A percentile compares a stretch with the other conserved stretches of the same genome.
These are phyloP conservation scores for Gryon sp. DNA, from an alignment of 1,140 invertebrate species.

Conservation along the genomic window DNA sequence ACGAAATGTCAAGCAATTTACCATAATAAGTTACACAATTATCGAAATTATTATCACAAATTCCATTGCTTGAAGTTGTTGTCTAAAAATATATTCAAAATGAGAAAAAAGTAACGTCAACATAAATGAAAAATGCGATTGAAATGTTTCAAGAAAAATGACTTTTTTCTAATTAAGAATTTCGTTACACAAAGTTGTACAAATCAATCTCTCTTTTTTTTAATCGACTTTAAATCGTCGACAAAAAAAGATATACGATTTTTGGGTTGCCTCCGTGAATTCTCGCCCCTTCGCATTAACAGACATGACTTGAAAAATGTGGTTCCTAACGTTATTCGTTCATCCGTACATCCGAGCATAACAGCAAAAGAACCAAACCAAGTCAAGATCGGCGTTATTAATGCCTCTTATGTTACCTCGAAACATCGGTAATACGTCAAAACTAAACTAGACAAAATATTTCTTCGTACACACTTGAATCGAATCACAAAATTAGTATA, in stretches of 20 bases:
- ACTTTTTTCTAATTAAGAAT: no score
- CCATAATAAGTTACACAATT: conserved; percentile 37
- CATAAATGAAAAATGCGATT: conserved; percentile 9
- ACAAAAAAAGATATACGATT: conserved; percentile 22
- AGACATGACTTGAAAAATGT: conserved; percentile 77
- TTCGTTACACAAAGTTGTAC: no score
- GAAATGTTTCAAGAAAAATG: background rate
- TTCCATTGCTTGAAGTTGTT: no score
- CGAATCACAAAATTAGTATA: conserved; percentile 4
- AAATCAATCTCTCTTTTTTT: conserved; percentile 20
- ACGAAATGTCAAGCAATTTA: conserved; percentile 35
- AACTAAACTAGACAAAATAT: conserved; percentile 18
- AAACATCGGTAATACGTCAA: conserved; percentile 66
- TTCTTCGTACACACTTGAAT: background rate
- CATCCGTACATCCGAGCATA: conserved; percentile 64
- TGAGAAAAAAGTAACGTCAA: background rate
- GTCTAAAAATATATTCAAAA: background rate
- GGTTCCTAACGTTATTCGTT: conserved; percentile 73
- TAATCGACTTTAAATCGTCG: conserved; percentile 17
- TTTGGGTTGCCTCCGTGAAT: conserved; percentile 18
- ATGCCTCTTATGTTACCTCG: conserved; percentile 68
- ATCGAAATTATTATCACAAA: conserved; percentile 21
- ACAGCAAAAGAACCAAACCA: conserved; percentile 63
- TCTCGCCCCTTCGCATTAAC: conserved; percentile 75
- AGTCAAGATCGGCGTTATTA: conserved; percentile 72